Conservation (phyloP, 2,113 vertebrate species). For the human region GRCh38 chr4:17964001-17964500, state of each 20-base stretch:
- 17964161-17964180: slow-evolving; percentile 3
- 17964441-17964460: not conserved
- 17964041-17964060: not conserved
- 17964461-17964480: not conserved
- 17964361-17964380: slow-evolving; percentile 18
- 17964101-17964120: not conserved
- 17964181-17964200: not conserved
- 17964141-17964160: not conserved
- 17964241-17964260: slow-evolving; percentile 17
- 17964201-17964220: not conserved
- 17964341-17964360: not conserved
- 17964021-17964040: slow-evolving; percentile 30
- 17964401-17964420: not conserved
- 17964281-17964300: not conserved
- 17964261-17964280: not conserved
- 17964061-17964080: not conserved
- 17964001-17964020: not conserved
- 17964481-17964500: not conserved
- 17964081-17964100: not conserved
- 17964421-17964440: not conserved
- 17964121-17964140: not conserved
- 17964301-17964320: slow-evolving; percentile 8
- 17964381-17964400: slow-evolving; percentile 29
- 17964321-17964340: not conserved
- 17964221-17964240: not conserved